Percentiles rank a stretch among this genome's conserved stretches.
Conservation (phyloP, 2,888 invertebrate genomes). For the Petrophora chlorosata region DNA sequence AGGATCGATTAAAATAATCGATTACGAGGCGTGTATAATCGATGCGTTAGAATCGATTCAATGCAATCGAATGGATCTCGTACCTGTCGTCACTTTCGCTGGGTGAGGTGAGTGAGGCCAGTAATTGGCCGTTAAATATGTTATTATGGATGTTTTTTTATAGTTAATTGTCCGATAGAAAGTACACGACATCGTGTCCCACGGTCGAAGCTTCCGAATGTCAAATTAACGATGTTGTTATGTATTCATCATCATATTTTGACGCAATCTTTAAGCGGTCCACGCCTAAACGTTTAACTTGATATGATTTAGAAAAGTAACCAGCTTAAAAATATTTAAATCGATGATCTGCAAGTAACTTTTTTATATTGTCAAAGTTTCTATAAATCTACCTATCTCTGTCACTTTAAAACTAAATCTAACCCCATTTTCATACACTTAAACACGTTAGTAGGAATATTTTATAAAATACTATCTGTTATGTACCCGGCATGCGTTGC, state of each 20-base stretch:
- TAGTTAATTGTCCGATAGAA: constrained; percentile 37
- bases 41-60: constrained; percentile 50
- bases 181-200: constrained; percentile 30
- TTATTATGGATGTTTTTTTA: constrained; percentile 35
- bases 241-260: constrained; percentile 5
- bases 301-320: too few relatives aligned
- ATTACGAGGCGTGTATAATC: constrained; percentile 55
- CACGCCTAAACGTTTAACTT: constrained; percentile 2
- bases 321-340: too few relatives aligned
- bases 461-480: too few relatives aligned
- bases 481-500: too few relatives aligned
- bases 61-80: constrained; percentile 41
- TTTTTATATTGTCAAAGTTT: too few relatives aligned
- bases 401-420: too few relatives aligned
- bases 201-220: constrained; percentile 32
- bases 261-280: constrained; percentile 7
- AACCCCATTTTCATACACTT: too few relatives aligned
- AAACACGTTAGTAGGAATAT: too few relatives aligned
- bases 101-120: constrained; percentile 3
- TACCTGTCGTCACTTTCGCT: constrained; percentile 53
- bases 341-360: too few relatives aligned
- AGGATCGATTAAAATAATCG: constrained; percentile 52
- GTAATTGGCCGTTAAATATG: constrained; percentile 41
- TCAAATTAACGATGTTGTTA: constrained; percentile 17
- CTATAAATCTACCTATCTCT: too few relatives aligned